These are phyloP conservation scores for Cyrtodaria siliqua DNA, from an alignment of 2,888 invertebrate genomes.

Conservation along the genomic window DNA sequence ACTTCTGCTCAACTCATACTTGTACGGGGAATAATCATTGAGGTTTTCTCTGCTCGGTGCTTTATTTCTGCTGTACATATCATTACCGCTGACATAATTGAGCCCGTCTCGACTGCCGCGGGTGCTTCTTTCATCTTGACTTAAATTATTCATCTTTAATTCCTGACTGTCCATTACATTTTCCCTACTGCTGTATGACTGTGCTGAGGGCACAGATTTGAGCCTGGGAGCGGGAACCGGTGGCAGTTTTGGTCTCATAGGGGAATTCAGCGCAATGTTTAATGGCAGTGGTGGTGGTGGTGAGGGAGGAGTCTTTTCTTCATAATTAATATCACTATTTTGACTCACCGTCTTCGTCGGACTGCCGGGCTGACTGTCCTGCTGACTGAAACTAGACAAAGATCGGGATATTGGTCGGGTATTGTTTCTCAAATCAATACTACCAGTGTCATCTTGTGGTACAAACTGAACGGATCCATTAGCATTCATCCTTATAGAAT, in stretches of 20 bases:
- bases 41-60: constrained; percentile 55
- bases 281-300: constrained; percentile 64
- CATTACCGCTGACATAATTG: constrained; percentile 46
- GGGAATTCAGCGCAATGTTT: constrained; percentile 53
- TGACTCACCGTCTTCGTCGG: constrained; percentile 33
- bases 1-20: constrained; percentile 26
- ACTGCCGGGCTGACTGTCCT: constrained; percentile 52
- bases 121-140: constrained; percentile 55
- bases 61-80: constrained; percentile 49
- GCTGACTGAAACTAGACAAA: constrained; percentile 74
- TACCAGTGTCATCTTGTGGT: constrained; percentile 54
- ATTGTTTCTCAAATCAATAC: constrained; percentile 59
- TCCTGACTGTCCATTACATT: constrained; percentile 32
- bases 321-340: constrained; percentile 23
- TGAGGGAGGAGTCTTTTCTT: constrained; percentile 58
- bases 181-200: constrained; percentile 57
- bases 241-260: constrained; percentile 32
- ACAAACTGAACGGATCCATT: constrained; percentile 48
- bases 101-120: constrained; percentile 63
- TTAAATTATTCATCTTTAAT: constrained; percentile 51
- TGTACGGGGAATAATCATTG: constrained; percentile 30
- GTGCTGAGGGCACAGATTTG: constrained; percentile 55
- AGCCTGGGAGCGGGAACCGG: constrained; percentile 68
- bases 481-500: constrained; percentile 64
- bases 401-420: constrained; percentile 62